phyloP scores from a whole-genome alignment of 2,113 vertebrate species.

The Eurystomus gularis region DNA sequence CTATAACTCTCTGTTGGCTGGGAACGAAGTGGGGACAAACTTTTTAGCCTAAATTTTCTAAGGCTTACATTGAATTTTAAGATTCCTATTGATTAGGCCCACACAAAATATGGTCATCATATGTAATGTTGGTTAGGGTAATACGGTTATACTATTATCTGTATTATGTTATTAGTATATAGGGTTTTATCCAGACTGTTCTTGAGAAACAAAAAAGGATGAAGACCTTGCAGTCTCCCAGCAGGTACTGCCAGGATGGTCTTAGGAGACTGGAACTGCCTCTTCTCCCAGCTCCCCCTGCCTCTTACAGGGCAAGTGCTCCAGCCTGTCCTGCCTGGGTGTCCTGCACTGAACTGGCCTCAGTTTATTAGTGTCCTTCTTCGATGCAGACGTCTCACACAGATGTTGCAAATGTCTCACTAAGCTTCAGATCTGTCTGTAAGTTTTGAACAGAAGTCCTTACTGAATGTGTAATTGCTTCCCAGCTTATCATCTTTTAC shows the following conservation, averaged over 20 bases:
- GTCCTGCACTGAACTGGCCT: neutral
- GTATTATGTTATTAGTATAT: neutral
- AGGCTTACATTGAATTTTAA: neutral
- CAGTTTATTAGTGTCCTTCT: neutral
- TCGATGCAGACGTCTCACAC: too few species aligned
- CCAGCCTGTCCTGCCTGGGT: neutral
- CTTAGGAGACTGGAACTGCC: neutral
- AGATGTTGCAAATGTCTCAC: neutral
- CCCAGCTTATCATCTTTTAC: neutral
- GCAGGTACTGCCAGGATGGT: neutral
- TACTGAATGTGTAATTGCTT: neutral
- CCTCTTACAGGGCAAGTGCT: neutral
- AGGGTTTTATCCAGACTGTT: neutral
- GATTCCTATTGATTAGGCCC: neutral
- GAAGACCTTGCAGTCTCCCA: neutral
- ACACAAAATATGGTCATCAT: neutral
- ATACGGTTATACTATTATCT: neutral
- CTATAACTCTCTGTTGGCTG: neutral
- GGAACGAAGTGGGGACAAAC: neutral
- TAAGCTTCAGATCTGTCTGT: neutral
- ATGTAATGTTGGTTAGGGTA: neutral
- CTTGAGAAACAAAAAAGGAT: neutral
- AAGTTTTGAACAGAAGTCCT: neutral
- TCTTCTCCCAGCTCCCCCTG: neutral
- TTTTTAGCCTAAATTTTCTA: neutral